Evolutionary conservation across 2,797 vertebrate species (phyloP).

Genomic region (Crenuchus spilurus): DNA sequence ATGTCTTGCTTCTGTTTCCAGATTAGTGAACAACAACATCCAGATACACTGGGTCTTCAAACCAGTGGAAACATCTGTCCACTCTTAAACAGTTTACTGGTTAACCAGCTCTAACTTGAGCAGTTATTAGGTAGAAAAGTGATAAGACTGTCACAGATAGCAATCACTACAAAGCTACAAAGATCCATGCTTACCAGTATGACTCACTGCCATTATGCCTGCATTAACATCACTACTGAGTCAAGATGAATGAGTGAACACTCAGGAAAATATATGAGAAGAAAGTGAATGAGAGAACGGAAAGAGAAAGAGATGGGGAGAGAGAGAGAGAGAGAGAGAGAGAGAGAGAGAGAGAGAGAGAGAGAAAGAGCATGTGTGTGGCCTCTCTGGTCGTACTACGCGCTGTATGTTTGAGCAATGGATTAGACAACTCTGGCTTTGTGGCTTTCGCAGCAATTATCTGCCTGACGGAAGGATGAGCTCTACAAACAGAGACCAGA

Average conservation of each 20-base stretch:
- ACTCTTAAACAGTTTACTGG: too few relatives aligned
- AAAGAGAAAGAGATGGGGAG: slow-evolving; percentile 5
- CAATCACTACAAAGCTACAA: slow-evolving; percentile 31
- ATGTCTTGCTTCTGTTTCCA: too few relatives aligned
- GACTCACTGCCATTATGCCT: slow-evolving; percentile 32
- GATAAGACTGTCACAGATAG: too few relatives aligned
- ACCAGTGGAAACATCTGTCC: too few relatives aligned
- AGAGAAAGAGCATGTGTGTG: slow-evolving; percentile 61
- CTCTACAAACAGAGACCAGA: slow-evolving; percentile 50
- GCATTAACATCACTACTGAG: slow-evolving; percentile 23
- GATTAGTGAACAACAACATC: too few relatives aligned
- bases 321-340: slow-evolving; percentile 36
- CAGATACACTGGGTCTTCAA: too few relatives aligned
- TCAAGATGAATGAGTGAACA: background rate
- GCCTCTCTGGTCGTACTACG: slow-evolving; percentile 59
- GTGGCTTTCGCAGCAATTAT: slow-evolving; percentile 54
- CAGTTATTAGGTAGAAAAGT: too few relatives aligned
- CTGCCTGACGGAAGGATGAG: slow-evolving; percentile 50
- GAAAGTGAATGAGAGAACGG: background rate
- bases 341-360: slow-evolving; percentile 47
- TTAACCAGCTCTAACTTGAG: too few relatives aligned
- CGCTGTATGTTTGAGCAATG: slow-evolving; percentile 50
- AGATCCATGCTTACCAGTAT: slow-evolving; percentile 41
- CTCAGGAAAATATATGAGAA: slow-evolving; percentile 27
- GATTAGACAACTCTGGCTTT: slow-evolving; percentile 50